Conservation (phyloP, 30 jellyfish, hydroid and myxozoan genomes). For the Clytia hemisphaerica region DNA sequence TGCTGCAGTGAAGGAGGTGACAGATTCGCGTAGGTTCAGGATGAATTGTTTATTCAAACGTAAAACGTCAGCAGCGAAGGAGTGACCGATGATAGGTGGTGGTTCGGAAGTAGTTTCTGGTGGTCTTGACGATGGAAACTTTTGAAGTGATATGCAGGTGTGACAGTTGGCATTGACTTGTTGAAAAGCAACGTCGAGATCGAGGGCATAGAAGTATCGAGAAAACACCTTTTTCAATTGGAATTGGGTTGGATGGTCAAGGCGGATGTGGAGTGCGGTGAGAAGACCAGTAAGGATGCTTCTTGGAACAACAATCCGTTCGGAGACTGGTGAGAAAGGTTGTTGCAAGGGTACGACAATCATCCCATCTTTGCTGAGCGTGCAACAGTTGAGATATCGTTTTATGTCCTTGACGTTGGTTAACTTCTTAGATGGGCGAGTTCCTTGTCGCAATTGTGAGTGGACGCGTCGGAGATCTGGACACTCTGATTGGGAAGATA, state of each 20-base stretch:
- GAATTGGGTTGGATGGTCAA: conserved; percentile 9
- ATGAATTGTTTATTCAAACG: conserved; percentile 9
- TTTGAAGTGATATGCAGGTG: conserved; percentile 2
- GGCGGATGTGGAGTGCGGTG: conserved; percentile 34
- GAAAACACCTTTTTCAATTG: conserved; percentile 14
- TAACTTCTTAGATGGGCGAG: not conserved
- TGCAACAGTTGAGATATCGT: not conserved
- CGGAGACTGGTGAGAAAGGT: conserved; percentile 14
- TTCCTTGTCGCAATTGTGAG: not conserved
- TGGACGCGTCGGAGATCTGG: conserved; percentile 4
- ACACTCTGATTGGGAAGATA: not conserved
- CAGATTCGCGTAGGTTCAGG: conserved; percentile 27
- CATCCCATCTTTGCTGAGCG: not conserved
- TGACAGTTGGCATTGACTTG: conserved; percentile 7
- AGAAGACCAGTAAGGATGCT: conserved; percentile 19
- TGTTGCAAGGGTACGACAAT: not conserved
- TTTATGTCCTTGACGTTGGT: not conserved
- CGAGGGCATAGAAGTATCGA: conserved; percentile 36
- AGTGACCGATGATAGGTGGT: conserved; percentile 17
- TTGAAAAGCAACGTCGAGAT: conserved; percentile 18
- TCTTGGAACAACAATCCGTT: conserved; percentile 8
- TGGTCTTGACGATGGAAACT: not conserved
- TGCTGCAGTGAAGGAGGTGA: conserved; percentile 31
- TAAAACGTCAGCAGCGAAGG: conserved; percentile 36
- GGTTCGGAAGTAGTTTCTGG: conserved; percentile 7